Evolutionary conservation across 2,113 vertebrate genomes (phyloP), one percentile per base, ranked within the genome.

Genomic region (Clarias macrocephalus): DNA sequence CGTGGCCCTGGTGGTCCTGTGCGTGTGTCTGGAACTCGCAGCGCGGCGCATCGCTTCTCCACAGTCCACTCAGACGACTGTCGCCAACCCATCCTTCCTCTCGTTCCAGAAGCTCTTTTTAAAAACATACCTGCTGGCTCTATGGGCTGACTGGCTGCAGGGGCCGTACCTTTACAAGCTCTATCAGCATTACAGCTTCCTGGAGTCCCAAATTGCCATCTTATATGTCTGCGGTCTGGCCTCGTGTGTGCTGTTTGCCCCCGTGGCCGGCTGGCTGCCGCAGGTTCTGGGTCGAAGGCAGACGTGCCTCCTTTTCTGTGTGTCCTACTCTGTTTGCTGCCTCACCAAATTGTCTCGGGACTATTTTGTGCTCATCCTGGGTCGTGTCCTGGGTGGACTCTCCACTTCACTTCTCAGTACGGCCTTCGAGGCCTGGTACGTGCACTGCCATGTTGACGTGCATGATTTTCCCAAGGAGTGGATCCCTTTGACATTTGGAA

Each of bases 81-180:
- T 93, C 28, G 93, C 95, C 91, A 98, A 98, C 92, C 97, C 97
- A 0, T 96, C 94, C 7, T 99, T 98, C 90, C 93, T 95, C 30
- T 91, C 90, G 25, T 98, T 98, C 91, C 97, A 98, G 86, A 90
- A 89, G 3, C 92, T 96, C 76, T 99, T 97, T 85, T 96, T 97
- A 85, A 93, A 94, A 37, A 96, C 96, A 48, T 99, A 99, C 90
- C 95, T 98, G 62, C 90, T 96, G 89, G 97, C 97, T 1, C 92
- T 99, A 90, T 97, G 97, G 77, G 96, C 97, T 5, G 97, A 98
- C 93, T 98, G 97, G 97, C 94, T 99, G 56, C 97, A 99, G 91
- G 97, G 97, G 1, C 97, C 97, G 18, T 99, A 97, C 91, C 96
- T 99, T 76, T 99, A 98, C 92, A 98, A 98, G 91, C 96, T 99